These are phyloP conservation scores for Beris chalybata DNA, from an alignment of 2,888 invertebrate genomes.

Conservation along the genomic window DNA sequence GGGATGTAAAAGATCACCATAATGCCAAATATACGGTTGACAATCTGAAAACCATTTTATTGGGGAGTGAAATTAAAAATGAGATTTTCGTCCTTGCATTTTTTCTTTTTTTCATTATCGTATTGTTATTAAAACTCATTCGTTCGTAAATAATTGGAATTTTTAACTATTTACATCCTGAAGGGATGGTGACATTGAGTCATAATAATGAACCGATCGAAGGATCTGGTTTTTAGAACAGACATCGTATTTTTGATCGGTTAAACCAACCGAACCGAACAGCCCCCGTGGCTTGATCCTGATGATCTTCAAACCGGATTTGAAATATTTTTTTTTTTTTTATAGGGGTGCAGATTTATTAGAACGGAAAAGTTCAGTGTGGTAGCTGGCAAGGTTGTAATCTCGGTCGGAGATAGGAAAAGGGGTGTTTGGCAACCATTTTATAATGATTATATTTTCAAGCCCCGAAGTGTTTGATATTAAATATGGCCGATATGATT, in stretches of 20 bases:
- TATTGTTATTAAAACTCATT: constrained; percentile 33
- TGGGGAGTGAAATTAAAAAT: constrained; percentile 30
- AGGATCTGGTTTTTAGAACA: constrained; percentile 15
- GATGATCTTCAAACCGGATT: constrained; percentile 5
- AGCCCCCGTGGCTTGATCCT: not conserved
- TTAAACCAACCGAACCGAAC: constrained; percentile 17
- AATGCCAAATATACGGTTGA: constrained; percentile 14
- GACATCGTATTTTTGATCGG: not conserved
- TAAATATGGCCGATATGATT: constrained; percentile 3
- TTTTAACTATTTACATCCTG: constrained; percentile 25
- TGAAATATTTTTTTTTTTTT: not conserved
- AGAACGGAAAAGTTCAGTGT: constrained; percentile 14
- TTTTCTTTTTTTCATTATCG: constrained; percentile 17
- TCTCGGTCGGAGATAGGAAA: not conserved
- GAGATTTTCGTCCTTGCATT: constrained; percentile 18
- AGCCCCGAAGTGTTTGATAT: no score
- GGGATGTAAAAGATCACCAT: constrained; percentile 12
- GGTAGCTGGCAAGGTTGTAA: constrained; percentile 14
- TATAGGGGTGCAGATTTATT: constrained; percentile 22
- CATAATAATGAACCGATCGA: constrained; percentile 21
- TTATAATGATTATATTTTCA: no score
- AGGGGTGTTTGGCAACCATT: no score
- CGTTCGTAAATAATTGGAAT: constrained; percentile 30
- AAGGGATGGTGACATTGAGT: constrained; percentile 31
- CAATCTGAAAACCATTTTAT: constrained; percentile 24